Evolutionary conservation across 2,888 invertebrate genomes (phyloP).

Genomic region (Formica aserva): DNA sequence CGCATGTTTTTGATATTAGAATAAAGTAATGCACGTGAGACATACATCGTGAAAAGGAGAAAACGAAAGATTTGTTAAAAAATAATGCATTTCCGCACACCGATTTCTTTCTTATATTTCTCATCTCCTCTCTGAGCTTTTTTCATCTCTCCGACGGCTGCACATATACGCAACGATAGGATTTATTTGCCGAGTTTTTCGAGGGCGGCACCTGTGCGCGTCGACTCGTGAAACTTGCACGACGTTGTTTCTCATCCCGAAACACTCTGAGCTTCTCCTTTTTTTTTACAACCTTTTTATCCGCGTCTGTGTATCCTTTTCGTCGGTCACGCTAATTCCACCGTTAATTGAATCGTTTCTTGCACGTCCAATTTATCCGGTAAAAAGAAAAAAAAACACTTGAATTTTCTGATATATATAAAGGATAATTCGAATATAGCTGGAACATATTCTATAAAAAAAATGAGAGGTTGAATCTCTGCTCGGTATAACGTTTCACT

Average conservation of each 20-base stretch:
- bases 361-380: background rate
- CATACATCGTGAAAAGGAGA: conserved; percentile 40
- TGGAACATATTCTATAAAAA: background rate
- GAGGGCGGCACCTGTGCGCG: conserved; percentile 78
- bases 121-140: conserved; percentile 41
- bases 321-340: conserved; percentile 46
- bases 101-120: conserved; percentile 31
- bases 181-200: conserved; percentile 81
- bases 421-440: background rate
- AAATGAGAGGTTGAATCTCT: background rate
- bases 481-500: conserved; percentile 5
- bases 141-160: conserved; percentile 65
- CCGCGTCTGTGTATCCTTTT: conserved; percentile 24
- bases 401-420: background rate
- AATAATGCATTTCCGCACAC: conserved; percentile 57
- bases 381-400: background rate
- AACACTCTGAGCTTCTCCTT: conserved; percentile 22
- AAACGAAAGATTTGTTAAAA: conserved; percentile 54
- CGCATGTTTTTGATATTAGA: conserved; percentile 7
- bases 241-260: conserved; percentile 59
- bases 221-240: conserved; percentile 75
- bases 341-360: conserved; percentile 50
- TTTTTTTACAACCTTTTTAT: conserved; percentile 36
- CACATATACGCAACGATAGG: conserved; percentile 68
- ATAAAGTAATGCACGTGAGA: background rate